Evolutionary conservation across 1,140 invertebrate species (phyloP).

Genomic region (silkworm (Bombyx mori)): ASM3026992v2 NC_085120.1:2378501-2379000

Average conservation of each 20-base stretch:
- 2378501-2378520: slow-evolving; percentile 38
- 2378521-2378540: slow-evolving; percentile 29
- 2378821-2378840: too few relatives aligned
- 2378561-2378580: slow-evolving; percentile 21
- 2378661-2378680: slow-evolving; percentile 12
- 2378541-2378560: slow-evolving; percentile 23
- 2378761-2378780: slow-evolving; percentile 18
- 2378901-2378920: slow-evolving; percentile 13
- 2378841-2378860: too few relatives aligned
- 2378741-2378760: slow-evolving; percentile 32
- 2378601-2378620: slow-evolving; percentile 30
- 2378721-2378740: slow-evolving; percentile 23
- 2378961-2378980: slow-evolving; percentile 10
- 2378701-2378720: slow-evolving; percentile 17
- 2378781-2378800: too few relatives aligned
- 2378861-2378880: too few relatives aligned
- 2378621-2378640: slow-evolving; percentile 22
- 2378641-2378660: slow-evolving; percentile 13
- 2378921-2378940: slow-evolving; percentile 16
- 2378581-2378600: slow-evolving; percentile 30
- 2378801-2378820: too few relatives aligned
- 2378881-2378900: too few relatives aligned
- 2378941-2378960: slow-evolving; percentile 7
- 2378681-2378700: slow-evolving; percentile 22
- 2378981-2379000: slow-evolving; percentile 23